Base-by-base conservation (phyloP, 2,888 invertebrate genomes). In the Campoplex capitator region DNA sequence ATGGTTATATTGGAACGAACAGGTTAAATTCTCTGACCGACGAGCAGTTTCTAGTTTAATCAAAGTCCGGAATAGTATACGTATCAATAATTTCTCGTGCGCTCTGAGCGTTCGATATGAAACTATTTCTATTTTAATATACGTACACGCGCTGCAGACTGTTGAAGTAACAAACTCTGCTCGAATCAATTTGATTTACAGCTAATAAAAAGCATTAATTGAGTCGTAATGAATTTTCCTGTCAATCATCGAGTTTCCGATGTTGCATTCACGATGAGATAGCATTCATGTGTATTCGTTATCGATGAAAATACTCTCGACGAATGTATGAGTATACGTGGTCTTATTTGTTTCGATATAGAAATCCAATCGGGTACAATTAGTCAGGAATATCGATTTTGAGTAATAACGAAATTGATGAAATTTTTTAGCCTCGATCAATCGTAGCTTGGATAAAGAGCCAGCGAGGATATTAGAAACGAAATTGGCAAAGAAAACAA, bases 191-290 rank as follows among this genome's bases (percentile, higher is more conserved):
- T 68, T 48, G n/a, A 28, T 32, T 51, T 38, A 23, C 42, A 42
- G n/a, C 13, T n/a, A 62, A 56, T 58, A 79, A 54, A 2, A 68
- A 56, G 32, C 2, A 70, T 28, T 70, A 45, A 83, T 65, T 54
- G 68, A 75, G 8, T 75, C 78, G 74, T 13, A 68, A 78, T 70
- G 38, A 74, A 73, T 68, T 51, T 67, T 82, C 28, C 45, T 58
- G 11, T 23, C n/a, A n/a, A 51, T 42, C 35, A 51, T 42, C 35
- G 28, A 48, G 77, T 48, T 11, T n/a, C 18, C 48, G 58, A 65
- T 71, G 54, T 71, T 62, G 42, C 58, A 77, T 70, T 71, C 9
- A 23, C 58, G 42, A 28, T 38, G 42, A 28, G 42, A 7, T 1
- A 56, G 74, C 4, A 16, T 23, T 16, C 23, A 23, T 38, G 16